Evolutionary conservation across 2,888 invertebrate species (phyloP), one percentile per base, ranked within the genome.

Genomic region (Ypsolopha scabrella): DNA sequence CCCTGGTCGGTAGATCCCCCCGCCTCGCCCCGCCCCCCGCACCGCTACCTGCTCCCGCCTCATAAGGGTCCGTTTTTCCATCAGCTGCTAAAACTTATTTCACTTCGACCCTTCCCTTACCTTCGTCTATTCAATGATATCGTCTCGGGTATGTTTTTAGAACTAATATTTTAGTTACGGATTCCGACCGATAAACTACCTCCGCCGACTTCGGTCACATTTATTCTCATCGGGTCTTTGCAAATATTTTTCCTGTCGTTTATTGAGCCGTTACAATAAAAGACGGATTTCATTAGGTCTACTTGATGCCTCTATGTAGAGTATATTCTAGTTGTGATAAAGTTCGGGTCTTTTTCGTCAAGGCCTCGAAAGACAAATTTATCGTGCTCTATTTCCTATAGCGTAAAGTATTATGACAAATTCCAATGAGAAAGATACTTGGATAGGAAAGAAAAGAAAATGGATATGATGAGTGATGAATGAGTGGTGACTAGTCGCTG

Each of bases 141-240:
- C 60, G 45, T 34, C 55, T 34, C 44, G 51, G 58, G 59, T 59
- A 66, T 58, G 62, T 65, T 67, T 61, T 64, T 65, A 65, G 63
- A 65, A 67, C 65, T 68, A 67, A 68, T 68, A 67, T 45, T 34
- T 65, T 65, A 64, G 67, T 55, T 47, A 51, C 35, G 8, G 49
- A 52, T 48, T 39, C 53, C 51, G 24, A 37, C 48, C 54, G 54
- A 41, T 41, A 8, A 41, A 41, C 41, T 41, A 11, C 41, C 2
- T 41, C n/a, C 11, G 41, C 7, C 41, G 10, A 41, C 41, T 9
- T 41, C 41, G 24, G 24, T 24, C 24, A 24, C 24, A 24, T 24
- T 24, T 41, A 4, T 41, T 11, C 11, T 41, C 41, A 11, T 41
- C 2, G 11, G 11, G 6, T 11, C n/a, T 8, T n/a, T 6, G 10